A percentile compares a stretch with the other conserved stretches of the same genome.
Evolutionary conservation across 2,113 vertebrate genomes (phyloP).

Genomic region (Nestor notabilis): DNA sequence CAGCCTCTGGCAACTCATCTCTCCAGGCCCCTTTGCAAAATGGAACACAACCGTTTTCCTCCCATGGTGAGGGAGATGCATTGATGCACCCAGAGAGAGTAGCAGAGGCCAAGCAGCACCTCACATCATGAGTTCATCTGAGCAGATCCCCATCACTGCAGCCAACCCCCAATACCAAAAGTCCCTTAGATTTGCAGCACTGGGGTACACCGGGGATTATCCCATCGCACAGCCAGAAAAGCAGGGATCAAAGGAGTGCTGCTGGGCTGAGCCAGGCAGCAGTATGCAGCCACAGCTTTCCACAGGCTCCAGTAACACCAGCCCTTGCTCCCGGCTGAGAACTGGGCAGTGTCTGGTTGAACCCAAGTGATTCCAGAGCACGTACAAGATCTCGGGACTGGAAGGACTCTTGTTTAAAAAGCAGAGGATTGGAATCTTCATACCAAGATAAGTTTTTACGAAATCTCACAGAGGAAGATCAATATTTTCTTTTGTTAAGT

Average conservation of each 20-base stretch:
- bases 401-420: neutral
- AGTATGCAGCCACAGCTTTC: neutral
- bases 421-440: neutral
- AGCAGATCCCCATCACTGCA: neutral
- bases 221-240: neutral
- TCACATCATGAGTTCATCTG: neutral
- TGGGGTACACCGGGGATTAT: neutral
- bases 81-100: neutral
- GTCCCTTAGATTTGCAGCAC: neutral
- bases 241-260: rapidly evolving
- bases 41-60: neutral
- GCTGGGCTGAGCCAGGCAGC: neutral
- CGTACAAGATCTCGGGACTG: rapidly evolving
- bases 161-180: rapidly evolving
- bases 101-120: neutral
- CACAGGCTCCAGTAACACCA: neutral
- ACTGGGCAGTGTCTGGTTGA: neutral
- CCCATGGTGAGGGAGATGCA: neutral
- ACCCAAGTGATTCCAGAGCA: neutral
- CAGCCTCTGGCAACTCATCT: constrained; percentile 37
- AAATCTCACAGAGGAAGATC: neutral
- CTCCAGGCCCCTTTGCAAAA: neutral
- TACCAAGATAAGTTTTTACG: neutral
- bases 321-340: neutral
- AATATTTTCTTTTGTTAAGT: constrained; percentile 13